phyloP scores from a whole-genome alignment of 2,113 vertebrate genomes.

The Apteryx mantelli region DNA sequence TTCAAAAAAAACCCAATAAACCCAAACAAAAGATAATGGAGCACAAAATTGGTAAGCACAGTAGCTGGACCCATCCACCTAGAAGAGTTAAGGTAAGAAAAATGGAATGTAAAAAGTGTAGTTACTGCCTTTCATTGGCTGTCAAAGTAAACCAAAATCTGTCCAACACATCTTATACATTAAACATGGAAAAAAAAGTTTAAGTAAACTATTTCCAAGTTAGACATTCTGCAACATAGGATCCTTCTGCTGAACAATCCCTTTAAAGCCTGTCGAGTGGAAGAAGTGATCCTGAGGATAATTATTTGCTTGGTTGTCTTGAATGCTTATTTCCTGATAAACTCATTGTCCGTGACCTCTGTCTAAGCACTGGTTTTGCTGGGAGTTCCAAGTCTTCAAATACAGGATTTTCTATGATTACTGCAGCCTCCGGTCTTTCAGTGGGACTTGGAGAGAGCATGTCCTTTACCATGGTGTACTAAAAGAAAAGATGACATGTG shows the following conservation, averaged over 20 bases:
- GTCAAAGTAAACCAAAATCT: neutral
- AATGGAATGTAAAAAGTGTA: neutral
- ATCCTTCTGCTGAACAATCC: constrained; percentile 49
- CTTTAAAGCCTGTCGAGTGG: constrained; percentile 13
- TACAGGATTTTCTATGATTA: constrained; percentile 89
- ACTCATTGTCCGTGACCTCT: constrained; percentile 94
- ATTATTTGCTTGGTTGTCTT: constrained; percentile 82
- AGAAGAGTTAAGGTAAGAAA: constrained; percentile 11
- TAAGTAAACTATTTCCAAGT: constrained; percentile 52
- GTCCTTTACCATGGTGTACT: constrained; percentile 92
- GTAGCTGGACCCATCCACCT: neutral
- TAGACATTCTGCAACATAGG: constrained; percentile 47
- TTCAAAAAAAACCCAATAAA: neutral
- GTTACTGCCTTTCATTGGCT: constrained; percentile 13
- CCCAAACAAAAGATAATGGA: neutral
- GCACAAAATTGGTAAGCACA: constrained; percentile 16
- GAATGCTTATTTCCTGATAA: constrained; percentile 86
- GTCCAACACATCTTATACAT: neutral
- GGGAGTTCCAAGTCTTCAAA: constrained; percentile 93
- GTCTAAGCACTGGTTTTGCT: constrained; percentile 84
- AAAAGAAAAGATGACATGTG: neutral
- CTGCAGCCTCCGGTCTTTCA: constrained; percentile 89
- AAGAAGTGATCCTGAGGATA: constrained; percentile 55
- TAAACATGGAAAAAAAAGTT: constrained; percentile 16
- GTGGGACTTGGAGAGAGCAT: constrained; percentile 90